Conservation (phyloP, 2,888 invertebrate genomes). For the Trichopria drosophilae region DNA sequence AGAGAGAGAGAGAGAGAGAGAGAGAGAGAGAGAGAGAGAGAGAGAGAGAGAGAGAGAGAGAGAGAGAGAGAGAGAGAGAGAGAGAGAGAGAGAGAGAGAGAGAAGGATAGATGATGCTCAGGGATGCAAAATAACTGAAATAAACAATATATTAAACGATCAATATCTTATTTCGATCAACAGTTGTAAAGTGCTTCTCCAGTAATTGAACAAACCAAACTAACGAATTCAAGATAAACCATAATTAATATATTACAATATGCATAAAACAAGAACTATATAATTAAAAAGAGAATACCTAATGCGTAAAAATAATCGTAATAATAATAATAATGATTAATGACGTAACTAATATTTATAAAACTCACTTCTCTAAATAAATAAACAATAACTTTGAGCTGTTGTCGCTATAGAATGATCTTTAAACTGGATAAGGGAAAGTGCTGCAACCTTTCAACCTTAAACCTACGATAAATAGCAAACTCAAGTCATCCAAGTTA, state of each 20-base stretch:
- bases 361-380: conserved; percentile 40
- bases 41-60: too few relatives aligned
- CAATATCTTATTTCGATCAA: conserved; percentile 46
- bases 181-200: conserved; percentile 37
- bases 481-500: conserved; percentile 37
- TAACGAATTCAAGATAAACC: conserved; percentile 45
- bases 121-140: conserved; percentile 32
- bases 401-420: conserved; percentile 16
- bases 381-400: conserved; percentile 34
- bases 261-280: conserved; percentile 33
- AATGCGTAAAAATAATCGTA: conserved; percentile 24
- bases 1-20: too few relatives aligned
- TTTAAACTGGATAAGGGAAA: conserved; percentile 15
- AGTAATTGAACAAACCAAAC: conserved; percentile 47
- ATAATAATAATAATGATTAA: conserved; percentile 32
- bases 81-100: not conserved
- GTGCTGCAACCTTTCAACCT: conserved; percentile 42
- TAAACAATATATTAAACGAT: conserved; percentile 41
- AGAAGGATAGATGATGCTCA: conserved; percentile 24
- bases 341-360: conserved; percentile 39
- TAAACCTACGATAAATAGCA: conserved; percentile 36
- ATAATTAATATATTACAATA: conserved; percentile 43
- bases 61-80: not conserved
- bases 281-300: conserved; percentile 27
- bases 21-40: too few relatives aligned